Base-by-base conservation (phyloP, 2,888 invertebrate genomes). In the Drosophila prolongata region DNA sequence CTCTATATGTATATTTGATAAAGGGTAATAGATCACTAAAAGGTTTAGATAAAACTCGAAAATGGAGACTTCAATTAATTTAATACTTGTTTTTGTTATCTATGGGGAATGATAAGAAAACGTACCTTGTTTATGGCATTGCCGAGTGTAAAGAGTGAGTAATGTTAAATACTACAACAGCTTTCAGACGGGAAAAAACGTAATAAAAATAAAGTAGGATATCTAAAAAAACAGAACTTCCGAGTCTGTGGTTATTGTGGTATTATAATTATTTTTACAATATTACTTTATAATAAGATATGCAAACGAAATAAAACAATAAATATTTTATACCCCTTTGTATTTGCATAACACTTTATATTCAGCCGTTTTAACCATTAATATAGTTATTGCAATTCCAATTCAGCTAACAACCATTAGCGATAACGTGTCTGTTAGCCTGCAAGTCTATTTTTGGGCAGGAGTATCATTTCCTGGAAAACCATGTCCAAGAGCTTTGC, bases 91-190 rank as follows among this genome's bases (percentile, higher is more conserved):
- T 42, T n/a, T 3, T 11, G 10, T 24, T 64, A 65, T 53, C 65
- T 46, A n/a, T 8, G 0, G 11, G n/a, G 9, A 16, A 6, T 8
- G 65, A 66, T 66, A 66, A 66, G n/a, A 10, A 27, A 19, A 19
- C 13, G 3, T 65, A 42, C 27, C 11, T 6, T 37, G 9, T 27
- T 35, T 54, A 47, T 42, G 14, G 34, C 34, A 40, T 40, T 16
- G 10, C 10, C 1, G 40, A 58, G 59, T 19, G 60, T 35, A 11
- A 47, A 30, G n/a, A 16, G 14, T 65, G 65, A 66, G 40, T 66
- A 66, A 66, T 66, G 65, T 49, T 42, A 30, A 64, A 60, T 49
- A n/a, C 47, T 16, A 62, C 53, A 24, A 5, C n/a, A 27, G 30
- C 24, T 27, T 11, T 19, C n/a, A 14, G 34, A 43, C 30, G n/a